Conservation (phyloP, 30 jellyfish, hydroid and myxozoan genomes). For the Cassiopea andromeda region DNA sequence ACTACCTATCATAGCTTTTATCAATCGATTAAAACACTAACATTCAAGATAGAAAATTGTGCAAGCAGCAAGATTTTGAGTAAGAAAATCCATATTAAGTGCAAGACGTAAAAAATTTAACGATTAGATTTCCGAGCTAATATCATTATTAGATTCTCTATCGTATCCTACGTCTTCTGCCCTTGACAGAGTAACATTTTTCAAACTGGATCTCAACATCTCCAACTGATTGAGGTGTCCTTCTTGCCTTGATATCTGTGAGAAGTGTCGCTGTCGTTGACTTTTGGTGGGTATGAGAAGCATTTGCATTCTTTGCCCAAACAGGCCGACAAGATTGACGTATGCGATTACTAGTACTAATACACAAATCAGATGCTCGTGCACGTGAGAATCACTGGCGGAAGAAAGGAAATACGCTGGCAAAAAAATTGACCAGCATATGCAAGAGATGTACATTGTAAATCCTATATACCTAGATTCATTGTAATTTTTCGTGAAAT, state of each 20-base stretch:
- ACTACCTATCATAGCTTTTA: too few species aligned
- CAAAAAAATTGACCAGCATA: slow-evolving; percentile 85
- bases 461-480: slow-evolving; percentile 92
- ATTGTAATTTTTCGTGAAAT: slow-evolving; percentile 92
- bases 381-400: background rate
- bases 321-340: slow-evolving; percentile 84
- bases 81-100: too few species aligned
- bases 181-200: slow-evolving; percentile 7
- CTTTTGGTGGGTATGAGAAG: slow-evolving; percentile 37
- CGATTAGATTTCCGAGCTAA: background rate
- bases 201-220: slow-evolving; percentile 9
- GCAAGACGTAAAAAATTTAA: too few species aligned
- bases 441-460: slow-evolving; percentile 86
- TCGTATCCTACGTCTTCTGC: background rate
- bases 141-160: background rate
- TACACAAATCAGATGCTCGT: slow-evolving; percentile 59
- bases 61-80: too few species aligned
- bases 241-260: slow-evolving; percentile 11
- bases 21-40: too few species aligned
- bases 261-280: slow-evolving; percentile 11
- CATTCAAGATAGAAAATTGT: too few species aligned
- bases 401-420: slow-evolving; percentile 73
- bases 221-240: slow-evolving; percentile 32
- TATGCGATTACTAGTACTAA: slow-evolving; percentile 60
- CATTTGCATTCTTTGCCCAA: slow-evolving; percentile 77